These are phyloP conservation scores for Chaetura pelagica DNA, from an alignment of 2,113 vertebrate genomes.

Conservation along the genomic window DNA sequence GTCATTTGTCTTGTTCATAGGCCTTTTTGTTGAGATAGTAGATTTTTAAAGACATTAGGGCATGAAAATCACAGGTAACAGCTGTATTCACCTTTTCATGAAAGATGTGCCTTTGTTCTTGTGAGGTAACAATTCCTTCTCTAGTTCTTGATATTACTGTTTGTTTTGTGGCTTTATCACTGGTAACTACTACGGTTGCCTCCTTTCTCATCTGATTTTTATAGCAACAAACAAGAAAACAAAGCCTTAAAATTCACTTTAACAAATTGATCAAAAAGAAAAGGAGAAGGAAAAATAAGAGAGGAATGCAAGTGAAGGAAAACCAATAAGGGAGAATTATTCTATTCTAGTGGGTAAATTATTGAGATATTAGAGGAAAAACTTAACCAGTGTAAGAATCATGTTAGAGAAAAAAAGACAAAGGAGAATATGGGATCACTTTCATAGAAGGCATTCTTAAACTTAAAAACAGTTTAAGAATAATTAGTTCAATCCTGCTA, in stretches of 20 bases:
- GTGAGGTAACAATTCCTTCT: conserved; percentile 74
- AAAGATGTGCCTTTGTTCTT: conserved; percentile 79
- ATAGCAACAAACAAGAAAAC: conserved; percentile 15
- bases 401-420: conserved; percentile 27
- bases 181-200: conserved; percentile 72
- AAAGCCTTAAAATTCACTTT: conserved; percentile 2
- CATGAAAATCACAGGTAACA: not conserved
- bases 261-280: not conserved
- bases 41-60: not conserved
- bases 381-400: not conserved
- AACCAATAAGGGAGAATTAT: not conserved
- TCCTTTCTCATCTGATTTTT: conserved; percentile 81
- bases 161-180: conserved; percentile 79
- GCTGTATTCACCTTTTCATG: conserved; percentile 80
- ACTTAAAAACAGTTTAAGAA: conserved; percentile 1
- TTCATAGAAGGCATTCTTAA: conserved; percentile 27
- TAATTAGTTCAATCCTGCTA: not conserved
- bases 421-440: not conserved
- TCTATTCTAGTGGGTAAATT: not conserved
- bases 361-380: conserved; percentile 10
- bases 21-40: not conserved
- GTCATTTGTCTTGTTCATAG: not conserved
- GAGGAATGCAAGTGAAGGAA: not conserved
- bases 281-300: not conserved
- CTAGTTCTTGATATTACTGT: conserved; percentile 77